Evolutionary conservation across 2,888 invertebrate species (phyloP), one percentile per base, ranked within the genome.

Genomic region (Trisateles emortualis): DNA sequence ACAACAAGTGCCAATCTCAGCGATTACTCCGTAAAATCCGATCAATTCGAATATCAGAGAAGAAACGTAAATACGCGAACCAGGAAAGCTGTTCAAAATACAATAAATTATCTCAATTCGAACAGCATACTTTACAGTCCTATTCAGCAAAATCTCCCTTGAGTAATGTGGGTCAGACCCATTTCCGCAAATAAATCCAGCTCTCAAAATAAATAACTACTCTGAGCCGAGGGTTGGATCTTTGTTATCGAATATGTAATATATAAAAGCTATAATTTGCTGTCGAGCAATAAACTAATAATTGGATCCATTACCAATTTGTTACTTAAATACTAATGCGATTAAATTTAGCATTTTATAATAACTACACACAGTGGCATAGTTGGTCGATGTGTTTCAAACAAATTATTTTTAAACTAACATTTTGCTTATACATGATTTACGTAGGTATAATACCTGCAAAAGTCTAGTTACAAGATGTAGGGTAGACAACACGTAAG

Each of bases 161-260:
- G 89, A 89, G 84, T 88, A 87, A 89, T 88, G 83, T 81, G 87
- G 89, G 89, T 88, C 84, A 79, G 83, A 79, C 86, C 87, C 86
- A 83, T 86, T 87, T 85, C 87, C 86, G 86, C 84, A 86, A 85
- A 90, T 89, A 90, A 89, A 88, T 88, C 87, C 86, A 79, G 76
- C 80, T 80, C 80, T 86, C 84, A 86, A 87, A 86, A 87, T 88
- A 89, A 88, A 88, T 88, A 88, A 87, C 84, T 84, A 79, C 81
- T 78, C 76, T 52, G 65, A 72, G 63, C 54, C 30, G 41, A 65
- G 68, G 64, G 63, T 57, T 57, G 67, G 66, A 74, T 76, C 71
- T 76, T 78, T 79, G 78, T 78, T 81, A 82, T 82, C 76, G 73
- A 75, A 75, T 73, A 68, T 68, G 65, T 70, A 68, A 79, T 53